These are phyloP conservation scores for Barbus barbus DNA, from an alignment of 2,113 vertebrate species.

Conservation along the genomic window DNA sequence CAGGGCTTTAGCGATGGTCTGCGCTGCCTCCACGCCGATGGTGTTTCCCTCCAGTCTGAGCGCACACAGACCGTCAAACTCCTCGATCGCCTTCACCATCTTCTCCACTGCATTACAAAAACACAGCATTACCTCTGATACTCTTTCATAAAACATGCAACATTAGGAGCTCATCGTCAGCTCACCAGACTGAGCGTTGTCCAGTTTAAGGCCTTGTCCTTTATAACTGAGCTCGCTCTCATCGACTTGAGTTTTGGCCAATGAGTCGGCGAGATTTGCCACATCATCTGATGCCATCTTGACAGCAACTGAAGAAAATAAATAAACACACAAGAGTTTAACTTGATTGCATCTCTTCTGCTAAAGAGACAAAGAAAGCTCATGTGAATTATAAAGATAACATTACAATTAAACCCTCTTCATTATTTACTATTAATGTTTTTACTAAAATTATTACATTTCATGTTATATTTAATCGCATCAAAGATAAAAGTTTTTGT, in stretches of 20 bases:
- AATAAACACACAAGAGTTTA: neutral
- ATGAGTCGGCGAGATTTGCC: conserved; percentile 83
- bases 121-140: neutral
- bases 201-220: conserved; percentile 90
- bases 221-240: conserved; percentile 94
- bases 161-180: neutral
- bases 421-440: neutral
- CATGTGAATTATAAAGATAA: neutral
- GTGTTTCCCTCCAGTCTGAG: conserved; percentile 95
- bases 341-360: neutral
- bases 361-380: neutral
- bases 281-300: conserved; percentile 94
- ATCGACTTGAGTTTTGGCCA: conserved; percentile 89
- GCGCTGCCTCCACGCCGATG: conserved; percentile 89
- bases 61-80: conserved; percentile 84
- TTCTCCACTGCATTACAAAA: conserved; percentile 77
- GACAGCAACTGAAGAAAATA: conserved; percentile 51
- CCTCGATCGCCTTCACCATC: conserved; percentile 88
- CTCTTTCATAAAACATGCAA: neutral
- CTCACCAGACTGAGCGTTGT: conserved; percentile 91
- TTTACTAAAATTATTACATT: neutral
- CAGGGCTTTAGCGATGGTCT: conserved; percentile 90
- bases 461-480: too few species aligned
- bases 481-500: too few species aligned
- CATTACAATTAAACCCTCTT: neutral